Percentiles rank a stretch among this genome's conserved stretches.
These are phyloP conservation scores for Seira sanloemensis DNA, from an alignment of 2,888 invertebrate species.

Conservation along the genomic window DNA sequence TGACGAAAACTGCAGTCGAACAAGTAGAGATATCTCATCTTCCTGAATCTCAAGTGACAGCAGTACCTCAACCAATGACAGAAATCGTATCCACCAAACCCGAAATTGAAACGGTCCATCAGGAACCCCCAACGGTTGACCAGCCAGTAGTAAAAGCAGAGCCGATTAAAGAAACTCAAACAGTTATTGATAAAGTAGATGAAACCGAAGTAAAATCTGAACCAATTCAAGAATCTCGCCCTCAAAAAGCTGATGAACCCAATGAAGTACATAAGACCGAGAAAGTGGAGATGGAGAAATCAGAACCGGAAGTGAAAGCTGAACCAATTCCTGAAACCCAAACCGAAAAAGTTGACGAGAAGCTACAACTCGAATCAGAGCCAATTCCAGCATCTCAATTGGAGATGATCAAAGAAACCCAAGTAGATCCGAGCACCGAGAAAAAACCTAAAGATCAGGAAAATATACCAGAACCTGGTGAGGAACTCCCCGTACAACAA, in stretches of 20 bases:
- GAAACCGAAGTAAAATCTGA: constrained; percentile 11
- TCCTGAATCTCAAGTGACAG: too few species aligned
- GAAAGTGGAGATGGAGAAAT: constrained; percentile 11
- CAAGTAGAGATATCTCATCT: too few species aligned
- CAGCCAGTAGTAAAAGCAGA: not conserved
- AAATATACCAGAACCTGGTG: not conserved
- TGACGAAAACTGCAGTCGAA: too few species aligned
- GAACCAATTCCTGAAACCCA: not conserved
- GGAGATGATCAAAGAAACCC: too few species aligned
- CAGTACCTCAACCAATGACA: too few species aligned
- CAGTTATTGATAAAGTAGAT: constrained; percentile 11
- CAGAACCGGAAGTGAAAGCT: not conserved
- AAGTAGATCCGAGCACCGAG: not conserved
- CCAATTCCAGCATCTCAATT: not conserved
- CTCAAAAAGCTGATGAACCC: too few species aligned
- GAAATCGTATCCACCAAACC: not conserved
- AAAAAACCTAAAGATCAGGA: not conserved
- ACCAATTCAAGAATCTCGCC: too few species aligned
- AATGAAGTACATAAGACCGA: too few species aligned
- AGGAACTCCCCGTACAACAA: not conserved
- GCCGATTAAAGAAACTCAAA: not conserved
- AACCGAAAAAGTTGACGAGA: not conserved
- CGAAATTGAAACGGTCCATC: not conserved
- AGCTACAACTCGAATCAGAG: not conserved
- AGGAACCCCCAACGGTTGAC: not conserved